A percentile compares a stretch with the other conserved stretches of the same genome.
Conservation (phyloP, 2,888 invertebrate species). For the Pseudeuparius sepicola region DNA sequence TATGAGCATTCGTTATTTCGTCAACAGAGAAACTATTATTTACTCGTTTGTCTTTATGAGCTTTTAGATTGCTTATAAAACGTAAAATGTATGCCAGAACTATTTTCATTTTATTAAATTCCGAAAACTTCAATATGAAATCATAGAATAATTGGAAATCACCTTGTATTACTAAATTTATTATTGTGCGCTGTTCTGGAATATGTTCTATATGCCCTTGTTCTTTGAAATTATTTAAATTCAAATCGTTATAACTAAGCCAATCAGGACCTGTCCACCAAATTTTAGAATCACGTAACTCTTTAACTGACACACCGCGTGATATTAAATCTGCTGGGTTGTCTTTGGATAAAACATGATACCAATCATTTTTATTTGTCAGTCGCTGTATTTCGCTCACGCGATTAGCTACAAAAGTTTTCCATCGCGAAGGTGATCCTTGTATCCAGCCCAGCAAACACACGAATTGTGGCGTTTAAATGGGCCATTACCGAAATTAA, state of each 20-base stretch:
- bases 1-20: too few relatives aligned
- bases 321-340: constrained; percentile 17
- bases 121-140: constrained; percentile 1
- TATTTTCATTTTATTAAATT: background rate
- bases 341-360: constrained; percentile 4
- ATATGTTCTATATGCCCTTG: background rate
- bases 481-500: too few relatives aligned
- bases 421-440: background rate
- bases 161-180: too few relatives aligned
- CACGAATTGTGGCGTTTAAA: too few relatives aligned
- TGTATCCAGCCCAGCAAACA: constrained; percentile 9
- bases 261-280: constrained; percentile 13
- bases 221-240: background rate
- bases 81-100: background rate
- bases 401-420: constrained; percentile 1
- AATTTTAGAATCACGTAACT: constrained; percentile 2
- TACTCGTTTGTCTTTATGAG: constrained; percentile 1
- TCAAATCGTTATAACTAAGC: background rate
- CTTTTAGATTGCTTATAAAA: background rate
- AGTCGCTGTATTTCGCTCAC: constrained; percentile 4
- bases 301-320: background rate
- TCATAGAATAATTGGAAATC: background rate
- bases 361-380: background rate
- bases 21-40: constrained; percentile 4
- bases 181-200: too few relatives aligned